Conservation (phyloP, 53 echinoderm and acorn worm species). For the Astropecten irregularis region DNA sequence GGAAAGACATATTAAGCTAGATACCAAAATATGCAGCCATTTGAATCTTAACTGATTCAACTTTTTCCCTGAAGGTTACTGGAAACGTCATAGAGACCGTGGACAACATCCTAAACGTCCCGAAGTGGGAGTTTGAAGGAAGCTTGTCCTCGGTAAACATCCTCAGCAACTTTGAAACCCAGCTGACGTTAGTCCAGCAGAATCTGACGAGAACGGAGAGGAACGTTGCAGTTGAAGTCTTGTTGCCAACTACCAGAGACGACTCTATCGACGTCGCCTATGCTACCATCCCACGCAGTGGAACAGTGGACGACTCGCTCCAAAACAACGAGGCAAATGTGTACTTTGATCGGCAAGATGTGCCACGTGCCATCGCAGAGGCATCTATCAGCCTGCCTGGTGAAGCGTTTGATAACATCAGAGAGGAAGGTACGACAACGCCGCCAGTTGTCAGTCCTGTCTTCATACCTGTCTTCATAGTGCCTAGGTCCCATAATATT, state of each 20-base stretch:
- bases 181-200: neutral
- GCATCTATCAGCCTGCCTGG: neutral
- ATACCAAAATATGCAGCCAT: no score
- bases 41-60: no score
- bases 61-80: neutral
- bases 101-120: constrained; percentile 12
- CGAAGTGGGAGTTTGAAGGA: neutral
- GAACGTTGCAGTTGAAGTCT: neutral
- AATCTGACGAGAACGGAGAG: neutral
- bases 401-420: neutral
- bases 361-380: neutral
- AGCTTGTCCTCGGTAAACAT: neutral
- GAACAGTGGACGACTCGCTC: neutral
- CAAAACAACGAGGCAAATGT: neutral
- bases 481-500: no score
- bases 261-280: neutral
- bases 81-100: neutral
- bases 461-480: no score
- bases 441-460: no score
- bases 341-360: neutral
- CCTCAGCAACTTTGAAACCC: neutral
- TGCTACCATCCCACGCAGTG: neutral
- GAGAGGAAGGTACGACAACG: neutral
- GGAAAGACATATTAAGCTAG: no score
- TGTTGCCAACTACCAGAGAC: neutral